Base-by-base conservation (phyloP, 2,797 vertebrate genomes). In the Xyrichtys novacula region DNA sequence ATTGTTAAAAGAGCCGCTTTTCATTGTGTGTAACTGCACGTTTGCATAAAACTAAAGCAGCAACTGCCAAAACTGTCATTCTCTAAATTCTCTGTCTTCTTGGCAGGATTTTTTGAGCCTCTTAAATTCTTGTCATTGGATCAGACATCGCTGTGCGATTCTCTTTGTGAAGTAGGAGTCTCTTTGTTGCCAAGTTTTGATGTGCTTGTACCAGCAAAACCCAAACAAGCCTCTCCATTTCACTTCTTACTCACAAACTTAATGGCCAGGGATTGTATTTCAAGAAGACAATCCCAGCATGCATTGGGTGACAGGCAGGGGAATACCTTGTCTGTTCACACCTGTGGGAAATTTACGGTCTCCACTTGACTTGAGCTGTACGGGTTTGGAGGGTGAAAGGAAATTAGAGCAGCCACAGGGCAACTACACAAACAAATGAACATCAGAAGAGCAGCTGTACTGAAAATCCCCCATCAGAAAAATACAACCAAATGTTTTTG, bases 291-390 rank as follows among this genome's bases (percentile, higher is more conserved):
- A 44, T 60, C 25, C 76, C 68, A 76, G 65, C 32, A 59, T 78
- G 68, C 78, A 46, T 11, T 64, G 38, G 78, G 60, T 67, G 65
- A 62, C 59, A 57, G 38, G 38, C 50, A 72, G 71, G 76, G 66
- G 81, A 85, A 63, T 67, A 76, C 71, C 68, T 56, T 5, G 39
- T 73, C 31, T 71, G 42, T 49, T 78, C 47, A 71, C 63, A 85
- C 79, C 69, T 78, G 60, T 76, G 74, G 76, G 76, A 82, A 78
- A 69, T 76, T 50, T 73, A 44, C 50, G 49, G 76, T 60, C 26
- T 62, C 65, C 31, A 25, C 44, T 78, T 42, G 50, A 75, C 62
- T 64, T 71, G 61, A 59, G 47, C 60, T 64, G 68, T 17, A 23
- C 36, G 58, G 42, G 71, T 77, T 64, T 70, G 63, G 57, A 71